Conservation (phyloP, 2,797 vertebrate species). For the Leucoraja ocellata region DNA sequence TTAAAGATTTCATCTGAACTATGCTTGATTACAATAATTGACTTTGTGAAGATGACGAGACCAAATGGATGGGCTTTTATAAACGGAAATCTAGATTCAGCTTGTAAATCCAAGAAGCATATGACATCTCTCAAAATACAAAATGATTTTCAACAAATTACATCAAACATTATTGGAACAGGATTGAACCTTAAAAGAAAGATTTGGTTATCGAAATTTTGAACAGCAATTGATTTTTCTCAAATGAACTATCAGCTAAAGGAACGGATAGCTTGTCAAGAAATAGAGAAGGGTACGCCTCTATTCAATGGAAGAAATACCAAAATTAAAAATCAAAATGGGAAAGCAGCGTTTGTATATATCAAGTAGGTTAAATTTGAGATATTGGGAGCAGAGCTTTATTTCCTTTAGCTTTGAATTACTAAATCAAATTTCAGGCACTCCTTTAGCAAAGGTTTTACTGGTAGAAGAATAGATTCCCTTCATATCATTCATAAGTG, state of each 20-base stretch:
- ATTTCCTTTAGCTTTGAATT: constrained; percentile 1
- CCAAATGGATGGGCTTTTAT: background rate
- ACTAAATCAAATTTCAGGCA: background rate
- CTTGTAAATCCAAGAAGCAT: background rate
- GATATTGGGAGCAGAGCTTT: background rate
- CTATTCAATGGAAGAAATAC: background rate
- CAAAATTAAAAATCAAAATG: background rate
- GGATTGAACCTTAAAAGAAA: background rate
- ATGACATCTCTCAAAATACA: background rate
- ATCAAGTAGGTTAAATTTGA: background rate
- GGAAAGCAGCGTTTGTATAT: background rate
- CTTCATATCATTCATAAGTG: background rate
- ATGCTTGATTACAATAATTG: background rate
- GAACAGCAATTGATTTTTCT: background rate
- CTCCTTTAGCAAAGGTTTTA: background rate
- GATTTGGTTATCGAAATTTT: background rate
- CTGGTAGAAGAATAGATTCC: background rate
- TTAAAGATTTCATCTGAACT: background rate
- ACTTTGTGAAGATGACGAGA: too few relatives aligned
- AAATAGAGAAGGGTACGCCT: background rate
- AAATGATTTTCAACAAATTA: background rate
- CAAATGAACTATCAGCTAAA: background rate
- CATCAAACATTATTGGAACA: background rate
- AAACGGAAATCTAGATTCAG: background rate
- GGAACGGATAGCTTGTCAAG: background rate